Percentiles rank a stretch among this genome's conserved stretches.
phyloP scores from a whole-genome alignment of 2,888 invertebrate species.

The Euspilapteryx auroguttella region DNA sequence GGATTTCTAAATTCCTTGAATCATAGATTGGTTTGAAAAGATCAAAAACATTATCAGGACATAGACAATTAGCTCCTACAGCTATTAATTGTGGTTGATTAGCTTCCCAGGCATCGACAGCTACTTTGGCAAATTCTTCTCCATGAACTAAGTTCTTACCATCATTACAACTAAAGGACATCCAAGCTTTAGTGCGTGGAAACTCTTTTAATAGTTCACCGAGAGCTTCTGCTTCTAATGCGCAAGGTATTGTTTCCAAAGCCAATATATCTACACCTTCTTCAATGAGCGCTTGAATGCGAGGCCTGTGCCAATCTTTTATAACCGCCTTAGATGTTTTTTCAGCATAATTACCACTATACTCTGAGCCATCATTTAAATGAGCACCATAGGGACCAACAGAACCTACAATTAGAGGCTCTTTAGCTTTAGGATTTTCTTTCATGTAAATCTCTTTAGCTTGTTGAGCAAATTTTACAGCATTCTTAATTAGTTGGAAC shows the following conservation, averaged over 20 bases:
- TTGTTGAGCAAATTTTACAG: conserved; percentile 71
- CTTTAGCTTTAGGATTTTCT: conserved; percentile 26
- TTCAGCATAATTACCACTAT: conserved; percentile 76
- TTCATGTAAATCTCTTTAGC: conserved; percentile 65
- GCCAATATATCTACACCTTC: conserved; percentile 85
- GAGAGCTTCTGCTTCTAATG: conserved; percentile 78
- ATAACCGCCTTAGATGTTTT: conserved; percentile 63
- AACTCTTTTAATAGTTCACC: conserved; percentile 76
- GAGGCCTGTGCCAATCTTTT: conserved; percentile 79
- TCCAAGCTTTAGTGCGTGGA: conserved; percentile 80
- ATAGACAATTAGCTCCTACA: conserved; percentile 85
- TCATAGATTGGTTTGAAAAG: conserved; percentile 30
- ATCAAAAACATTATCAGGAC: conserved; percentile 28
- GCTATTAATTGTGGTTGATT: conserved; percentile 71
- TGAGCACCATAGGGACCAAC: conserved; percentile 92
- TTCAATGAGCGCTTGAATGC: conserved; percentile 74
- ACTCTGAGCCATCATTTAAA: conserved; percentile 88
- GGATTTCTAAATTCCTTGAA: conserved; percentile 40
- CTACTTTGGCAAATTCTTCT: conserved; percentile 71
- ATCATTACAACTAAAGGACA: conserved; percentile 80
- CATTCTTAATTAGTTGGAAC: conserved; percentile 67
- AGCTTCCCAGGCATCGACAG: conserved; percentile 65
- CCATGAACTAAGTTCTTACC: conserved; percentile 69
- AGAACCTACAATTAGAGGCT: conserved; percentile 77
- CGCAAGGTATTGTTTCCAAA: conserved; percentile 88